Evolutionary conservation across 2,797 vertebrate species (phyloP), one percentile per base, ranked within the genome.

Genomic region (Tiaroga cobitis): DNA sequence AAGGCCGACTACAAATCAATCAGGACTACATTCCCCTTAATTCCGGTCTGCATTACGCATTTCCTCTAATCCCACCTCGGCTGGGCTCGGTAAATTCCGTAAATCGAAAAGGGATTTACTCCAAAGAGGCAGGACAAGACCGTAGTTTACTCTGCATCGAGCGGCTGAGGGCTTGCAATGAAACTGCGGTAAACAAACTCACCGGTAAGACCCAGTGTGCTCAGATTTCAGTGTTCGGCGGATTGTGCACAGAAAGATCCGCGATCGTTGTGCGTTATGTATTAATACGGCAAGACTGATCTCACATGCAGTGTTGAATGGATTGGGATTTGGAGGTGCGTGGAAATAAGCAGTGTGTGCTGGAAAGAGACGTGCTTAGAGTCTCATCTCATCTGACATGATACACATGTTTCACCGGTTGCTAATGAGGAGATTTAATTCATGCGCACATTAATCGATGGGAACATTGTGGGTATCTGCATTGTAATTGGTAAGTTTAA

Each of bases 21-120:
- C 32, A 69, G 89, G 88, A 95, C 95, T 94, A 94, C 94, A 94
- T 92, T 43, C 61, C 86, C 61, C n/a, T 39, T 21, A 49, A 67
- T 91, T 87, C 93, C 91, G 89, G 88, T 89, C 80, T 56, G 89
- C 90, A 90, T 96, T 94, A 95, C 94, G 95, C 83, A 93, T 92
- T 95, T 96, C 95, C 95, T 93, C 74, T 81, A 90, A 76, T 85
- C 82, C 89, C 89, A 79, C 46, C 87, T 74, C 86, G 86, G 65
- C 86, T 72, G 74, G 10, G 18, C 92, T 95, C 90, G 93, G 92
- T 93, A 83, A 90, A 93, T 91, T 92, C 83, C 90, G 89, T 69
- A 83, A 49, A 0, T 4, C 89, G 89, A 89, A 87, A 91, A 93
- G 93, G 91, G 92, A 92, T 91, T 88, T 79, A 61, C 87, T 85